phyloP scores from a whole-genome alignment of 2,797 vertebrate genomes.

The Etheostoma nigrum region DNA sequence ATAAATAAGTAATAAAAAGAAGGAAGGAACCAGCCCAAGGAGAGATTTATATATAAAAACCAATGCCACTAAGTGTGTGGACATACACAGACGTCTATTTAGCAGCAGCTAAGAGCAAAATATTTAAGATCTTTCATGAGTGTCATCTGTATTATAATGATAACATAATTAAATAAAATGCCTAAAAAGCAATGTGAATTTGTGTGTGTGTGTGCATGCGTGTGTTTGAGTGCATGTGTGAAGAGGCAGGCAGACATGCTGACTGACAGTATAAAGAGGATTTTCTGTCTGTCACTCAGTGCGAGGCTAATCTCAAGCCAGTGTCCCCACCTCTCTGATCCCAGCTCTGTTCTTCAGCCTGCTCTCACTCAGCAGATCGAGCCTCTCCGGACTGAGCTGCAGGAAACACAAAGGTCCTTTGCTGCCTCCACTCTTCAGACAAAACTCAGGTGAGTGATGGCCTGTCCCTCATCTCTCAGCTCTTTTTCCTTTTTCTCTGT shows the following conservation, averaged over 20 bases:
- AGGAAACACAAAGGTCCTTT: conserved; percentile 35
- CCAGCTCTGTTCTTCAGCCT: conserved; percentile 47
- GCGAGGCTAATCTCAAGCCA: conserved; percentile 70
- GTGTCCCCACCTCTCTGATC: conserved; percentile 54
- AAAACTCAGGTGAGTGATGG: conserved; percentile 62
- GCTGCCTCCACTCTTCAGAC: conserved; percentile 35
- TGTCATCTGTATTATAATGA: not conserved
- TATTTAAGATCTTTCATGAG: not conserved
- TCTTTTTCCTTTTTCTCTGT: not conserved
- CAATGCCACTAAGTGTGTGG: no score
- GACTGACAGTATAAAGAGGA: conserved; percentile 78
- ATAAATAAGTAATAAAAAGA: not conserved
- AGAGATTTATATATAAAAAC: no score
- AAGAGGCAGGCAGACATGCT: conserved; percentile 62
- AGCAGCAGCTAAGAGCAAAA: no score
- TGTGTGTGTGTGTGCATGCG: not conserved
- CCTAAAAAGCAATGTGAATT: no score
- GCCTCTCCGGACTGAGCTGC: conserved; percentile 55
- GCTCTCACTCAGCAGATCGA: conserved; percentile 57
- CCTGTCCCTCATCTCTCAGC: not conserved
- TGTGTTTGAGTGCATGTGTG: conserved; percentile 29
- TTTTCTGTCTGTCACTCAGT: conserved; percentile 66
- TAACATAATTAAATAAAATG: no score
- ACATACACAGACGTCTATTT: no score
- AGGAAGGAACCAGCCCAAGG: no score